Conservation (phyloP, 2,888 invertebrate genomes). For the Deladenus siricidicola region DNA sequence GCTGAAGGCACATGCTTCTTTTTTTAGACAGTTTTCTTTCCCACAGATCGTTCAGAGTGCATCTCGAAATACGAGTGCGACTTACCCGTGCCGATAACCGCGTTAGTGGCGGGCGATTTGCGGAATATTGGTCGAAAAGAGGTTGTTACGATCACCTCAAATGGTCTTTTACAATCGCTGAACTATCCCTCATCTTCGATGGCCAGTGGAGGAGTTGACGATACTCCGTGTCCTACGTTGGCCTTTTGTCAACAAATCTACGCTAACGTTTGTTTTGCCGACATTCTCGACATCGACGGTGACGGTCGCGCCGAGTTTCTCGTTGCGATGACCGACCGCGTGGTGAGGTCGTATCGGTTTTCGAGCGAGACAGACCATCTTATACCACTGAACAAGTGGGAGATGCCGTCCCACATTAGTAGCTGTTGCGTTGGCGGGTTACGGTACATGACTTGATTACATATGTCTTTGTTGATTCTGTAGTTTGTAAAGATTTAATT, state of each 20-base stretch:
- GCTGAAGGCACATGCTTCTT: neutral
- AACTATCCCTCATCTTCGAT: slow-evolving; percentile 13
- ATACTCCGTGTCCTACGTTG: slow-evolving; percentile 4
- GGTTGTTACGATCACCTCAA: slow-evolving; percentile 23
- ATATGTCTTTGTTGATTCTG: no score
- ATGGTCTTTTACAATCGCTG: slow-evolving; percentile 26
- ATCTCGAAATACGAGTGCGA: slow-evolving; percentile 27
- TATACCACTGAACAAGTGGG: slow-evolving; percentile 28
- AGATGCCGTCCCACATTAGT: slow-evolving; percentile 29
- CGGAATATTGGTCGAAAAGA: slow-evolving; percentile 22
- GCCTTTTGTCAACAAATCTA: slow-evolving; percentile 28
- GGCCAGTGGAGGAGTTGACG: neutral
- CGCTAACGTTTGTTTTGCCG: slow-evolving; percentile 25
- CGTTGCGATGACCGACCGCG: slow-evolving; percentile 33
- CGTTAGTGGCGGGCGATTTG: slow-evolving; percentile 27
- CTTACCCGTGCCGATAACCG: slow-evolving; percentile 23
- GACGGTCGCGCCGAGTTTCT: slow-evolving; percentile 26
- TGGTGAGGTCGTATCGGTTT: slow-evolving; percentile 31
- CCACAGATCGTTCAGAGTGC: slow-evolving; percentile 19
- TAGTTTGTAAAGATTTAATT: no score
- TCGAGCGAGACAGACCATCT: slow-evolving; percentile 13
- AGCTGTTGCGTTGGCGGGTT: slow-evolving; percentile 34
- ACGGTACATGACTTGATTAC: no score
- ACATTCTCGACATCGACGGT: slow-evolving; percentile 28
- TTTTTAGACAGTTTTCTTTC: slow-evolving; percentile 27